phyloP scores from a whole-genome alignment of 2,797 vertebrate species.

The Natrix natrix region DNA sequence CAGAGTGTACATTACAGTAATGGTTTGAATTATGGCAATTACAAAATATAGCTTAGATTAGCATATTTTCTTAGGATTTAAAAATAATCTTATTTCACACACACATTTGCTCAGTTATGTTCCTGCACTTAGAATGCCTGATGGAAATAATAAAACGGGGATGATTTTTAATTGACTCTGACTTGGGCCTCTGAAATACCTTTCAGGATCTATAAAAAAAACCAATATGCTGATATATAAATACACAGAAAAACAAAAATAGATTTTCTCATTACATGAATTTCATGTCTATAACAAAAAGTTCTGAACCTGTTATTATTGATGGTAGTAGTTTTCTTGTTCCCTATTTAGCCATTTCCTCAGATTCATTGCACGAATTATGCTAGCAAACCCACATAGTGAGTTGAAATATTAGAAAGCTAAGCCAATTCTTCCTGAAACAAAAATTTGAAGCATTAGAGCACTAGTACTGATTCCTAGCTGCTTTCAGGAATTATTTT shows the following conservation, averaged over 20 bases:
- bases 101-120: slow-evolving; percentile 15
- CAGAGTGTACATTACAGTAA: slow-evolving; percentile 52
- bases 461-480: background rate
- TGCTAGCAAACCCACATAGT: background rate
- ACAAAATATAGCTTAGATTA: slow-evolving; percentile 40
- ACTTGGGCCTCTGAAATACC: background rate
- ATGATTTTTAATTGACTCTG: background rate
- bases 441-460: background rate
- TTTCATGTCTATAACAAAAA: background rate
- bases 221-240: background rate
- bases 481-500: background rate
- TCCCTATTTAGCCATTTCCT: background rate
- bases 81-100: slow-evolving; percentile 32
- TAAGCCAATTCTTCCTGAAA: background rate
- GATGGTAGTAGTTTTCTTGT: background rate
- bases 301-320: background rate
- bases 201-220: background rate
- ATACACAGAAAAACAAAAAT: background rate
- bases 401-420: background rate
- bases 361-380: background rate
- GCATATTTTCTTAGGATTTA: slow-evolving; percentile 31
- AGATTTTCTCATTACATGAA: background rate
- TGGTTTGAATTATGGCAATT: slow-evolving; percentile 42
- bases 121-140: background rate
- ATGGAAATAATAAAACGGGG: rapidly evolving